A percentile compares a stretch with the other conserved stretches of the same genome.
Conservation (phyloP, 2,888 invertebrate genomes). For the Dryocosmus kuriphilus region DNA sequence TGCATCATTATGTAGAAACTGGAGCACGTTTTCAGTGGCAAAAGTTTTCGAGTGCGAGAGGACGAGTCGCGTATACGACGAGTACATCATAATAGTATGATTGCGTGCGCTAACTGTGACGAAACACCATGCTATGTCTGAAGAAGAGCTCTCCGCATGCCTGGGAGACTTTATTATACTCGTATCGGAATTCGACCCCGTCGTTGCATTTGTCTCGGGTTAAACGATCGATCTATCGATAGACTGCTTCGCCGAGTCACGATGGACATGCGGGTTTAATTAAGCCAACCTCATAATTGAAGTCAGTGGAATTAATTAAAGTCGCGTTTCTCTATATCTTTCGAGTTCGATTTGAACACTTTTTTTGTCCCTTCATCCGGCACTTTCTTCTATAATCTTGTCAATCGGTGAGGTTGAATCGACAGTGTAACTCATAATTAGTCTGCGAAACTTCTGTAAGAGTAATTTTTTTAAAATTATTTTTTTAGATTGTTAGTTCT, state of each 20-base stretch:
- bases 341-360: background rate
- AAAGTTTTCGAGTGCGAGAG: conserved; percentile 17
- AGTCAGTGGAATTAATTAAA: conserved; percentile 26
- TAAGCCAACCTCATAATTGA: conserved; percentile 36
- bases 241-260: conserved; percentile 19
- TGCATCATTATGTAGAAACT: conserved; percentile 37
- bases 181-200: conserved; percentile 34
- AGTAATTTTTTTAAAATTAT: no score
- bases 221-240: conserved; percentile 39
- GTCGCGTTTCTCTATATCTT: background rate
- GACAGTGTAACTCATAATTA: background rate
- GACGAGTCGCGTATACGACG: conserved; percentile 2
- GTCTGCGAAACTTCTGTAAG: no score
- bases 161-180: conserved; percentile 14
- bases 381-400: background rate
- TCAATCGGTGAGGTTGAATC: background rate
- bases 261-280: conserved; percentile 37
- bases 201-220: background rate
- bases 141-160: background rate
- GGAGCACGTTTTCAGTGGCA: conserved; percentile 28
- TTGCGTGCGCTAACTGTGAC: conserved; percentile 3
- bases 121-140: conserved; percentile 1
- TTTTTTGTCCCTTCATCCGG: background rate
- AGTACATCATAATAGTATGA: background rate
- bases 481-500: no score